Percentiles rank a stretch among this genome's conserved stretches.
phyloP scores from a whole-genome alignment of 1,140 invertebrate species.

The Anthonomus grandis region DNA sequence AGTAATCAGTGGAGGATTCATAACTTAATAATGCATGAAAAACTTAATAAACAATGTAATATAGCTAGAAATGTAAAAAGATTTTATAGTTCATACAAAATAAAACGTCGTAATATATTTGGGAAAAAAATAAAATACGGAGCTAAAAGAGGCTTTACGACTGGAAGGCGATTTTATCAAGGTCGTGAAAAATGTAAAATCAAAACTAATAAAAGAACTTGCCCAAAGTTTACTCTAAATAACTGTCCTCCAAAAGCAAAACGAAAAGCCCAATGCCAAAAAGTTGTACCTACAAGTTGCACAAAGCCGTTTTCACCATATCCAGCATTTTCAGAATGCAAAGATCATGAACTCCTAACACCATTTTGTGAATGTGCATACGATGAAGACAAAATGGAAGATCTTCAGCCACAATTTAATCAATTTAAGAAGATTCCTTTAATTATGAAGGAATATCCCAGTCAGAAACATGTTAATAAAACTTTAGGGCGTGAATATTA shows the following conservation, averaged over 20 bases:
- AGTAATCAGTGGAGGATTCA: constrained; percentile 18
- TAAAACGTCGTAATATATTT: neutral
- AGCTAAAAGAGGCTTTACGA: neutral
- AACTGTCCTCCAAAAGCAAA: constrained; percentile 3
- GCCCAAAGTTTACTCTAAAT: constrained; percentile 8
- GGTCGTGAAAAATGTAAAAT: neutral
- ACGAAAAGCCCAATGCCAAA: neutral
- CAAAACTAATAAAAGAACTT: neutral
- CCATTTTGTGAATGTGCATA: constrained; percentile 5
- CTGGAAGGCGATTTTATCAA: neutral
- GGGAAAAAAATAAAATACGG: neutral
- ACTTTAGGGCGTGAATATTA: constrained; percentile 10
- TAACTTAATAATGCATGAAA: constrained; percentile 15
- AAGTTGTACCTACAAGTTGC: neutral
- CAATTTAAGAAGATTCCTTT: neutral
- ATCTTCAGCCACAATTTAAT: constrained; percentile 16
- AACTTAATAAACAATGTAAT: constrained; percentile 7
- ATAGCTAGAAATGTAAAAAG: neutral
- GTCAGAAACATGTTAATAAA: constrained; percentile 12
- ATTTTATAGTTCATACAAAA: neutral
- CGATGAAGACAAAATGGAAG: neutral
- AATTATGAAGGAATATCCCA: neutral
- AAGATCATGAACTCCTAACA: constrained; percentile 2
- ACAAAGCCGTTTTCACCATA: constrained; percentile 11
- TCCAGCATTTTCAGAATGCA: constrained; percentile 14